Evolutionary conservation across 1,140 invertebrate genomes (phyloP).

Genomic region (Tetragnatha versicolor): DNA sequence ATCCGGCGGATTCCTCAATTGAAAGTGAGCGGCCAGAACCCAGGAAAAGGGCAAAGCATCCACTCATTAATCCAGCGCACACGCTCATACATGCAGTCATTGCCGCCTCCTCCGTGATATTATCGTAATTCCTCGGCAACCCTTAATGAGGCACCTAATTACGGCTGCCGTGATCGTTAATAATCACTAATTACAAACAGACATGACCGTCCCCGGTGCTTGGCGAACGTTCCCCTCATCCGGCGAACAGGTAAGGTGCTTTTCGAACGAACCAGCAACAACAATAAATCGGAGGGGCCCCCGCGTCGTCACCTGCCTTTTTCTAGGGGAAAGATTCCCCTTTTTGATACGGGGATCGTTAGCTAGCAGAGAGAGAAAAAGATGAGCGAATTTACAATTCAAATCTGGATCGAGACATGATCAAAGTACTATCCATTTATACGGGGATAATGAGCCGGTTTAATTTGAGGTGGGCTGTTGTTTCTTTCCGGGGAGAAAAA

Average conservation of each 20-base stretch:
- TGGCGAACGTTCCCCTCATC: conserved; percentile 36
- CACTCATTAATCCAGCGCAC: conserved; percentile 48
- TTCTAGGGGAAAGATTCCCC: background rate
- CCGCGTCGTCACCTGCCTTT: conserved; percentile 12
- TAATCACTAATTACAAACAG: conserved; percentile 55
- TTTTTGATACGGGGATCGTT: conserved; percentile 23
- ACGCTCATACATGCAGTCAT: conserved; percentile 40
- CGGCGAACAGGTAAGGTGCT: conserved; percentile 24
- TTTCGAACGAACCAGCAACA: background rate
- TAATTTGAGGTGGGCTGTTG: background rate
- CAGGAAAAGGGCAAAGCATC: conserved; percentile 44
- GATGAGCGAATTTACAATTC: conserved; percentile 23
- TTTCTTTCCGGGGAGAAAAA: background rate
- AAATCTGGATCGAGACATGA: conserved; percentile 15
- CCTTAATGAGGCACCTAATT: conserved; percentile 56
- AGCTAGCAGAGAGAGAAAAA: conserved; percentile 9
- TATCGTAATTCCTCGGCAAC: conserved; percentile 55
- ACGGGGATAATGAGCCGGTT: background rate
- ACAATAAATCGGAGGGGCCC: conserved; percentile 15
- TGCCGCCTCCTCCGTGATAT: conserved; percentile 52
- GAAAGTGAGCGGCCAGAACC: conserved; percentile 40
- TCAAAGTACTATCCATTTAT: conserved; percentile 17
- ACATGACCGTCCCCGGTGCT: conserved; percentile 32
- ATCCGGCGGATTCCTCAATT: conserved; percentile 1
- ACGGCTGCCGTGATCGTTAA: conserved; percentile 55